Base-by-base conservation (phyloP, 1,140 invertebrate species). In the Drosophila pandora region DNA sequence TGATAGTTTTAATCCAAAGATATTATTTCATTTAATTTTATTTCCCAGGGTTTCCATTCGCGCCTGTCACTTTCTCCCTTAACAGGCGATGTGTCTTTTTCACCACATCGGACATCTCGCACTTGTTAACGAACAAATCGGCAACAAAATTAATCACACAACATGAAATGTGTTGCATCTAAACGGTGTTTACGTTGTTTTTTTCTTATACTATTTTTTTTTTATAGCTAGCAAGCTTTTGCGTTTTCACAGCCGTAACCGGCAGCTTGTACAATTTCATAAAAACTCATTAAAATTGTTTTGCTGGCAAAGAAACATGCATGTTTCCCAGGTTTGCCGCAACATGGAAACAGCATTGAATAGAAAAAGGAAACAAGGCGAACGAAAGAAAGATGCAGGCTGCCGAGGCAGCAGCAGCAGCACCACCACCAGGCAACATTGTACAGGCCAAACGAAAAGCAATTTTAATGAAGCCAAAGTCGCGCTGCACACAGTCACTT, bases 401-500 rank as follows among this genome's bases (percentile, higher is more conserved):
- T 28, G 3, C 5, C 6, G 25, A 70, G 50, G 13, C 32, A 52
- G 28, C 13, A 41, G 12, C n/a, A n/a, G 37, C 37, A 34, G 12
- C 10, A 39, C 10, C n/a, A 12, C 5, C 41, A 43, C 5, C 41
- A 12, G 13, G 50, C 9, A 53, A 21, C 34, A 37, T 37, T 37
- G 28, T 22, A 53, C 50, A 69, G 43, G 63, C 63, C 63, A 79
- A 83, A 84, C 79, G 81, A 80, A 85, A 76, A 80, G 62, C 81
- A 65, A 84, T 87, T 87, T 84, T 84, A 84, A 84, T 85, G 81
- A 85, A 81, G 80, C 73, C 77, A 73, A 76, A 85, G 81, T 75
- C 70, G 71, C 41, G 71, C 41, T 64, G 76, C 43, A 21, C 43
- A 21, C 13, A 77, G 60, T 61, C 73, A 72, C 73, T 67, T 71